Evolutionary conservation across 2,113 vertebrate genomes (phyloP).

Genomic region (Dasypus novemcinctus): DNA sequence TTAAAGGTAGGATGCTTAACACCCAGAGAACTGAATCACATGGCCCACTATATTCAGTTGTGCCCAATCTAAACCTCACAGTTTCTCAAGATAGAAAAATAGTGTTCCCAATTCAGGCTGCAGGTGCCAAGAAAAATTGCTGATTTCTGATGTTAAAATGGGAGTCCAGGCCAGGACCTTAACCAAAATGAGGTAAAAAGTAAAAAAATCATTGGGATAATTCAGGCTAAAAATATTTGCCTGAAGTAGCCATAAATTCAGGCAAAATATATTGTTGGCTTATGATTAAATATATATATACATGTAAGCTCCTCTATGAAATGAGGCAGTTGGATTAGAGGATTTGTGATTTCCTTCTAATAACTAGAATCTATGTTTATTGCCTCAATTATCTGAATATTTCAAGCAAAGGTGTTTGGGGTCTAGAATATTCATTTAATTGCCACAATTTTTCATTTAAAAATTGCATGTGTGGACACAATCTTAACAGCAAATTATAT

Average conservation of each 20-base stretch:
- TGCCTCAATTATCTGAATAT: constrained; percentile 41
- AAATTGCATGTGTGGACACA: constrained; percentile 20
- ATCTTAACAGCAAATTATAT: constrained; percentile 3
- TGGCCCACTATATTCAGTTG: neutral
- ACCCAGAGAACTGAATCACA: constrained; percentile 38
- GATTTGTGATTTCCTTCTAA: neutral
- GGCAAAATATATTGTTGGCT: neutral
- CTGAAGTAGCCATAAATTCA: neutral
- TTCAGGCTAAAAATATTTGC: neutral
- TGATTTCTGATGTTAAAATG: neutral
- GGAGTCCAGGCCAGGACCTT: neutral
- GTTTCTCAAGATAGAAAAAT: constrained; percentile 68
- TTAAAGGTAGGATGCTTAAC: constrained; percentile 59
- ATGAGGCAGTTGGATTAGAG: neutral
- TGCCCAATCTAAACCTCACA: constrained; percentile 40
- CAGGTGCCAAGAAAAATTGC: neutral
- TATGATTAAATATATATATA: neutral
- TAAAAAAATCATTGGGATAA: neutral
- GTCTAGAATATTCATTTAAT: neutral
- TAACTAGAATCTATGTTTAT: constrained; percentile 30
- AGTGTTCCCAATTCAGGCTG: neutral
- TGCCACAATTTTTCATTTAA: constrained; percentile 35
- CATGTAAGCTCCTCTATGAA: neutral
- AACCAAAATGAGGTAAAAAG: constrained; percentile 39
- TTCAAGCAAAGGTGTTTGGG: constrained; percentile 20